Conservation (phyloP, 2,888 invertebrate genomes). For the Rhaphigaster nebulosa region DNA sequence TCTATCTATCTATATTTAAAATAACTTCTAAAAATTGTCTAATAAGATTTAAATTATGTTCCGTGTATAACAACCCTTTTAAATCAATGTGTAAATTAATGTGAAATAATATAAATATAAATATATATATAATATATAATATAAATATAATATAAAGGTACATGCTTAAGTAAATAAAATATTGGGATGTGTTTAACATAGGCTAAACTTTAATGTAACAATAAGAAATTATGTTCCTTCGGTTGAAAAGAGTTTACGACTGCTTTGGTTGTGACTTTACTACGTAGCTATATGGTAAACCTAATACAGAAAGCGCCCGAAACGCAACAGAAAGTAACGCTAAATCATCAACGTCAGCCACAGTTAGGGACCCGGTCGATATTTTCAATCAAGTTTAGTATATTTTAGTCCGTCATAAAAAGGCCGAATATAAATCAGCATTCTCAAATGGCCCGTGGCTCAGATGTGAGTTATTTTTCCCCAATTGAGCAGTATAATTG, state of each 20-base stretch:
- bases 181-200: too few species aligned
- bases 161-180: too few species aligned
- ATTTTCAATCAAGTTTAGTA: constrained; percentile 59
- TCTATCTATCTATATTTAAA: too few species aligned
- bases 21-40: too few species aligned
- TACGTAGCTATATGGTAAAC: neutral
- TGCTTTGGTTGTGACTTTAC: neutral
- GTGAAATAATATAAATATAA: too few species aligned
- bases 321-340: neutral
- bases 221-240: too few species aligned
- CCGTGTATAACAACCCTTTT: too few species aligned
- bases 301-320: neutral
- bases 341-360: constrained; percentile 29
- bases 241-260: neutral
- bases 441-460: constrained; percentile 50
- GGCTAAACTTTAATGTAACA: too few species aligned
- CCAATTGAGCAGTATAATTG: constrained; percentile 57
- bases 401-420: constrained; percentile 56
- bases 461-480: constrained; percentile 59
- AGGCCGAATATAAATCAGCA: constrained; percentile 58
- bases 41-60: too few species aligned
- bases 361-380: constrained; percentile 38
- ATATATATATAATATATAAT: too few species aligned
- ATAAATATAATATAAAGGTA: too few species aligned
- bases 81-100: too few species aligned